Conservation (phyloP, 37 sponge, comb jelly and placozoan species). For the Diacarnus erythraeanus region DNA sequence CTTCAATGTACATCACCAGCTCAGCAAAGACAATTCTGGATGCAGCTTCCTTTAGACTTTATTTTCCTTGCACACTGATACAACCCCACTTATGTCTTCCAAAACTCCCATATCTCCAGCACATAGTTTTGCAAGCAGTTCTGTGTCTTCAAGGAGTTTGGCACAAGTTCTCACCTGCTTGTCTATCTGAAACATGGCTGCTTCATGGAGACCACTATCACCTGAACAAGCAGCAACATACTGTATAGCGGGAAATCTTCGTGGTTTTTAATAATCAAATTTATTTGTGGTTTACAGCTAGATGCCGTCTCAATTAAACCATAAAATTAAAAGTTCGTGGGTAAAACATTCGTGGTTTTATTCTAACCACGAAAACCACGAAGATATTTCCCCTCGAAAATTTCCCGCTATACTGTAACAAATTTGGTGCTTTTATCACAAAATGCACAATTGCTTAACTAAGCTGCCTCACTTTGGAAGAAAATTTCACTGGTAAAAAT, state of each 20-base stretch:
- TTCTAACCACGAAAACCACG: too few relatives aligned
- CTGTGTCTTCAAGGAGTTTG: constrained; percentile 6
- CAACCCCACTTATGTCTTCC: constrained; percentile 24
- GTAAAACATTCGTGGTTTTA: too few relatives aligned
- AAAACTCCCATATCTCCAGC: constrained; percentile 26
- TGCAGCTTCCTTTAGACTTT: not conserved
- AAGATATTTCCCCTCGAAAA: too few relatives aligned
- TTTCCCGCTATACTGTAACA: too few relatives aligned
- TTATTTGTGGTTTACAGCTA: not conserved
- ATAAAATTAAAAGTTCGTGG: too few relatives aligned
- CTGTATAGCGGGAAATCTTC: too few relatives aligned
- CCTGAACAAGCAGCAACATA: too few relatives aligned
- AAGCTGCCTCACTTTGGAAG: constrained; percentile 14
- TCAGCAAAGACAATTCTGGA: constrained; percentile 21
- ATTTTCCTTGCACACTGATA: constrained; percentile 26
- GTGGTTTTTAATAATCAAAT: not conserved
- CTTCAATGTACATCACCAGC: constrained; percentile 14
- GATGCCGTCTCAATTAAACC: not conserved
- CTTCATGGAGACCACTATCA: constrained; percentile 14
- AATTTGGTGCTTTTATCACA: not conserved
- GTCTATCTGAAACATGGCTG: constrained; percentile 34
- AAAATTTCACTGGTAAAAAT: too few relatives aligned
- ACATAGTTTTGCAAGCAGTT: constrained; percentile 1
- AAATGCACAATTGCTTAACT: constrained; percentile 8
- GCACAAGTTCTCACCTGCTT: constrained; percentile 20